Conservation (phyloP, 2,797 vertebrate genomes). For the Chelonia mydas region DNA sequence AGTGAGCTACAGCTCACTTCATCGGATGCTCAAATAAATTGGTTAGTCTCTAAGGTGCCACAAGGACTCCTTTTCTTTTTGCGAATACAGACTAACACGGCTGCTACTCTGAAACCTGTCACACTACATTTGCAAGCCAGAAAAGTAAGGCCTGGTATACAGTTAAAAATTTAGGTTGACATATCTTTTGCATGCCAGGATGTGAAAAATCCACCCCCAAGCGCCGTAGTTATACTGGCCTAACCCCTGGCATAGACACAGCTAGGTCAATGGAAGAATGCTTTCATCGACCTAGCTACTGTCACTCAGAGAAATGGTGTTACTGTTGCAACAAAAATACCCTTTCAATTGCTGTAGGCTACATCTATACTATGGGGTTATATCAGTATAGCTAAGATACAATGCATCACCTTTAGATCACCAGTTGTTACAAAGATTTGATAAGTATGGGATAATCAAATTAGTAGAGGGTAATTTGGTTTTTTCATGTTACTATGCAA, state of each 20-base stretch:
- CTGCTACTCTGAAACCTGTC: too few relatives aligned
- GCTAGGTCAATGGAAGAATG: too few relatives aligned
- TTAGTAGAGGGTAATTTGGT: not conserved
- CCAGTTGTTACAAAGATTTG: not conserved
- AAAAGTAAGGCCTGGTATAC: not conserved
- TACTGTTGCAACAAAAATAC: not conserved
- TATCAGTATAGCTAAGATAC: not conserved
- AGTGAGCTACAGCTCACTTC: too few relatives aligned
- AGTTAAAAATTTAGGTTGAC: not conserved
- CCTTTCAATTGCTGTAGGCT: not conserved
- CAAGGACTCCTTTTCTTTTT: too few relatives aligned
- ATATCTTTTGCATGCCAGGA: not conserved
- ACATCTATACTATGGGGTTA: not conserved
- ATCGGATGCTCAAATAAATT: too few relatives aligned
- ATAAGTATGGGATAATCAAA: not conserved
- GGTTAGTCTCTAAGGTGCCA: too few relatives aligned
- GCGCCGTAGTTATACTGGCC: not conserved
- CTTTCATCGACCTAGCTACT: too few relatives aligned
- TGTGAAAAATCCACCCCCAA: not conserved
- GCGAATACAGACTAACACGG: too few relatives aligned
- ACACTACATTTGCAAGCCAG: not conserved
- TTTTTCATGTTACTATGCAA: not conserved
- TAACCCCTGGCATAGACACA: not conserved
- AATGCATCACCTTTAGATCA: not conserved
- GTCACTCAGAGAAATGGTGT: not conserved